Conservation (phyloP, 1,140 invertebrate species). For the Andrena cerasifolii region DNA sequence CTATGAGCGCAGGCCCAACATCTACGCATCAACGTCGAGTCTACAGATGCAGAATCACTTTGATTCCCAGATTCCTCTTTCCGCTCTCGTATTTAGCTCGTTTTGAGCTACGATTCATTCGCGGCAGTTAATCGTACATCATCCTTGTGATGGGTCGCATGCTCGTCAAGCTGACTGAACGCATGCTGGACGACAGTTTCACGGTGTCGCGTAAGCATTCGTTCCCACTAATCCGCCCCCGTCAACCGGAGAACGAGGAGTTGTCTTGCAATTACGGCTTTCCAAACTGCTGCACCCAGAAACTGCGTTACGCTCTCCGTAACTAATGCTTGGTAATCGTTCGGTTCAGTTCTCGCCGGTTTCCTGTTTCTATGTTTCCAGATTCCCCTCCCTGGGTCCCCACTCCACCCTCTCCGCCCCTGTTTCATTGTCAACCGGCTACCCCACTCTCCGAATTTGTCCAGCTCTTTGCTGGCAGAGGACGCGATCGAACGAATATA, state of each 20-base stretch:
- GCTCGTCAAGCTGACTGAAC: constrained; percentile 43
- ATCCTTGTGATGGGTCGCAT: constrained; percentile 40
- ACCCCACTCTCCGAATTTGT: not conserved
- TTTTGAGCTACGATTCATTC: constrained; percentile 6
- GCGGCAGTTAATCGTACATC: constrained; percentile 46
- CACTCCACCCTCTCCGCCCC: not conserved
- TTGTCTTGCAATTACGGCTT: constrained; percentile 55
- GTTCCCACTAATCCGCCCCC: constrained; percentile 28
- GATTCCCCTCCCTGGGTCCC: not conserved
- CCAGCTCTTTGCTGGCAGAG: constrained; percentile 12
- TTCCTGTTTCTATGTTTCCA: constrained; percentile 33
- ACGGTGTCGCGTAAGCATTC: constrained; percentile 57
- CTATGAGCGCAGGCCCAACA: too few relatives aligned
- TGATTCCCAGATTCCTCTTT: not conserved
- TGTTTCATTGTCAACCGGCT: not conserved
- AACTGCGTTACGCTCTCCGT: constrained; percentile 31
- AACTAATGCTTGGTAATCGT: constrained; percentile 48
- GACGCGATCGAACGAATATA: constrained; percentile 12
- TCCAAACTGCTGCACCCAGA: constrained; percentile 42
- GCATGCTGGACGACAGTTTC: constrained; percentile 51
- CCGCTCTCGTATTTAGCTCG: not conserved
- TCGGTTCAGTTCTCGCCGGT: constrained; percentile 37
- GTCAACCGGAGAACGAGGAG: constrained; percentile 38
- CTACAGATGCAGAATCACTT: too few relatives aligned
- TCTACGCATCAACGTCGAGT: too few relatives aligned